A percentile compares a stretch with the other conserved stretches of the same genome.
Conservation (phyloP, 2,113 vertebrate genomes). For the Clupea harengus region DNA sequence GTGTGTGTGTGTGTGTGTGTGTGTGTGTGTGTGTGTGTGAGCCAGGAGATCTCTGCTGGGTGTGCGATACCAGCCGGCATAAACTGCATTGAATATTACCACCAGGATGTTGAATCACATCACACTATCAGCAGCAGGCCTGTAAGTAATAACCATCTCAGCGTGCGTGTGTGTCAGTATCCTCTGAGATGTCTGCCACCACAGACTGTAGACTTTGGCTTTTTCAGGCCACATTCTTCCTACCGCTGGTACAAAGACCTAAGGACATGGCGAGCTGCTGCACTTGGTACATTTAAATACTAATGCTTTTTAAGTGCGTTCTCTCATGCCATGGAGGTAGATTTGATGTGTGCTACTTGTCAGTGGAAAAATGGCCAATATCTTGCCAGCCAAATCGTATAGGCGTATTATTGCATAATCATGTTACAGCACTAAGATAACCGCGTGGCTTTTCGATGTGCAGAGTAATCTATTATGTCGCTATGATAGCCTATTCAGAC, state of each 20-base stretch:
- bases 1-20: no score
- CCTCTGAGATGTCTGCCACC: neutral
- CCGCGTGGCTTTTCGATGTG: neutral
- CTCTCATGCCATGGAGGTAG: neutral
- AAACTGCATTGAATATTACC: conserved; percentile 1
- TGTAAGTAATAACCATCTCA: conserved; percentile 17
- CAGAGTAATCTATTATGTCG: neutral
- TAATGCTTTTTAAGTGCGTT: no score
- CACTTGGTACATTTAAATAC: neutral
- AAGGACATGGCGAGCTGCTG: no score
- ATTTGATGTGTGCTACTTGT: neutral
- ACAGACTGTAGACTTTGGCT: neutral
- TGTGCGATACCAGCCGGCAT: neutral
- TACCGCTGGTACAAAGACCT: neutral
- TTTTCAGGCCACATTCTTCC: neutral
- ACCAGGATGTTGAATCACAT: neutral
- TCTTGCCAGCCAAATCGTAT: neutral
- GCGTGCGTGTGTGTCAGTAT: neutral
- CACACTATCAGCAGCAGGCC: neutral
- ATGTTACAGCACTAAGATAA: neutral
- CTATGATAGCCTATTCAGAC: neutral
- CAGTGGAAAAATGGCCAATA: no score
- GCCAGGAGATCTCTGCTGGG: neutral
- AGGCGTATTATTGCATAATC: neutral
- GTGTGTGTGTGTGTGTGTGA: no score